These are phyloP conservation scores for Oeneis ivallda DNA, from an alignment of 2,888 invertebrate genomes.

Conservation along the genomic window DNA sequence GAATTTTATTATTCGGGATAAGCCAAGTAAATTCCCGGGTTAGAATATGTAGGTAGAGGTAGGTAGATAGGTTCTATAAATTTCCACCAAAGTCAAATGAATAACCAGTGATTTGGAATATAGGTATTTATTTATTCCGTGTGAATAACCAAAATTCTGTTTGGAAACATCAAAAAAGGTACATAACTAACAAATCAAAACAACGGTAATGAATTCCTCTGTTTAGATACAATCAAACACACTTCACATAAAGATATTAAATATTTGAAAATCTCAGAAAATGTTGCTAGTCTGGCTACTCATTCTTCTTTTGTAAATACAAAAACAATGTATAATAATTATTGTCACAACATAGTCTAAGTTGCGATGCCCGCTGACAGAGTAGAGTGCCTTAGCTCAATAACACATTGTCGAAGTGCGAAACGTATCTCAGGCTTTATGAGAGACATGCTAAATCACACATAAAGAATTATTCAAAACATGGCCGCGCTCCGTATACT, in stretches of 20 bases:
- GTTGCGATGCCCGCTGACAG: no score
- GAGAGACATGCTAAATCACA: constrained; percentile 62
- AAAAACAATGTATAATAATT: constrained; percentile 2
- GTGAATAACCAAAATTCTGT: not conserved
- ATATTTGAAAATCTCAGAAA: no score
- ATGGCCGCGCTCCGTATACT: constrained; percentile 43
- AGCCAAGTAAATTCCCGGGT: not conserved
- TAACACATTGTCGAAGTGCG: no score
- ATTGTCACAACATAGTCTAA: not conserved
- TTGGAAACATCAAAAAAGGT: constrained; percentile 2
- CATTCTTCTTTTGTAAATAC: not conserved
- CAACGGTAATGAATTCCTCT: not conserved
- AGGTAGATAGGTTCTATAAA: no score
- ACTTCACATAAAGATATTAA: no score
- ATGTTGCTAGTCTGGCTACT: not conserved
- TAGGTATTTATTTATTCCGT: no score
- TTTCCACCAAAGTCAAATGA: not conserved
- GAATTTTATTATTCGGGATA: no score
- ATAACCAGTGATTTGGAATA: no score
- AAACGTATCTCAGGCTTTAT: constrained; percentile 27
- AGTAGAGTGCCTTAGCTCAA: no score
- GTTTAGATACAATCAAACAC: not conserved
- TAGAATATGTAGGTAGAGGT: not conserved
- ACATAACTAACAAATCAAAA: not conserved
- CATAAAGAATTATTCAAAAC: constrained; percentile 58